Evolutionary conservation across 2,113 vertebrate species (phyloP).

Genomic region (Taxidea taxus): DNA sequence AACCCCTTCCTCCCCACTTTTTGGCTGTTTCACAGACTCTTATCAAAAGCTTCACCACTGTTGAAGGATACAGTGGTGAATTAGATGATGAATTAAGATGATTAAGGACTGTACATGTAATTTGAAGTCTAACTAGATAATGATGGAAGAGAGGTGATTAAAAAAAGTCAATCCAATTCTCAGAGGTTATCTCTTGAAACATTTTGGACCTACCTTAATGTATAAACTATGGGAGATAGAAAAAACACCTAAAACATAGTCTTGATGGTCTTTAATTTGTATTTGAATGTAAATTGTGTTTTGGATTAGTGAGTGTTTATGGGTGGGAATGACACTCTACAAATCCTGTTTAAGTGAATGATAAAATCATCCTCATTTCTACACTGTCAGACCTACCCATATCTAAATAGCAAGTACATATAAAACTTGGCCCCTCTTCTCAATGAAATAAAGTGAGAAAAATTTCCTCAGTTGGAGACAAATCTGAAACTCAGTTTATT

Average conservation of each 20-base stretch:
- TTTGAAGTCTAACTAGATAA: background rate
- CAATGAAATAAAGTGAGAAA: background rate
- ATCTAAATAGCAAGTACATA: background rate
- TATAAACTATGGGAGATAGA: background rate
- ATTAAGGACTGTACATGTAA: background rate
- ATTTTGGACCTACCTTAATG: background rate
- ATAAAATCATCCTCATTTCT: background rate
- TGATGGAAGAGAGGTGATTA: background rate
- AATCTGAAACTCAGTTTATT: background rate
- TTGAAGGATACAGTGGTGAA: background rate
- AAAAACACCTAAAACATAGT: background rate
- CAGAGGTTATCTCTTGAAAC: background rate
- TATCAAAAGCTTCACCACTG: background rate
- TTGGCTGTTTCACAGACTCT: background rate
- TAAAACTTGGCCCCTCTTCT: background rate
- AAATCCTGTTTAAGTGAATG: constrained; percentile 8
- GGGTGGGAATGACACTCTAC: background rate
- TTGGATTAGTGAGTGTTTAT: background rate
- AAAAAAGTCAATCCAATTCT: background rate
- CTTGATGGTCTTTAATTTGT: background rate
- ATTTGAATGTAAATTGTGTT: constrained; percentile 1
- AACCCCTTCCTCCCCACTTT: background rate
- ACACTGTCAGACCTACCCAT: background rate
- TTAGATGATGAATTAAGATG: constrained; percentile 24
- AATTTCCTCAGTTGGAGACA: background rate